Evolutionary conservation across 2,113 vertebrate species (phyloP).

Genomic region (Istiophorus platypterus): DNA sequence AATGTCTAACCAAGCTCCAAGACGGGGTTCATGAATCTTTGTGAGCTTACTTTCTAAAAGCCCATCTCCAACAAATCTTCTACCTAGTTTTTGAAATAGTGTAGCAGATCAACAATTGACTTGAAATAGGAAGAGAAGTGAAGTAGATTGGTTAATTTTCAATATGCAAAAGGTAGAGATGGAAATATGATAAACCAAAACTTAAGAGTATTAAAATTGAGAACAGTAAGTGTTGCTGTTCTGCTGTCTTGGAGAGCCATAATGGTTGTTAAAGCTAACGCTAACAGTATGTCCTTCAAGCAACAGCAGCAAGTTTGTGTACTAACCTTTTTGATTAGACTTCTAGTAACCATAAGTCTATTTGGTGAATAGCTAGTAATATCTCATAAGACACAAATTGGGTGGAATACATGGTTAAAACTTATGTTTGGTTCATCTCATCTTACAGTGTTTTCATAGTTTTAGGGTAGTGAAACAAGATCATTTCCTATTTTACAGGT

Average conservation of each 20-base stretch:
- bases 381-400: background rate
- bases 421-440: background rate
- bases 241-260: background rate
- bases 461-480: slow-evolving; percentile 29
- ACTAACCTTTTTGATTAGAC: background rate
- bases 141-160: background rate
- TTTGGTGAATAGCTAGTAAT: background rate
- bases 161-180: background rate
- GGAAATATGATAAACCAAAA: background rate
- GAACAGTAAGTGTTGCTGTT: background rate
- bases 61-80: background rate
- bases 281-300: background rate
- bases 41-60: slow-evolving; percentile 14
- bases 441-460: background rate
- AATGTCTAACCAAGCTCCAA: background rate
- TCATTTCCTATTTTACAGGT: slow-evolving; percentile 46
- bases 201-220: background rate
- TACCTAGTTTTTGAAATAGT: background rate
- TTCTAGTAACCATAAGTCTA: background rate
- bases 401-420: background rate
- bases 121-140: background rate
- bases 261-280: background rate
- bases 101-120: slow-evolving; percentile 7
- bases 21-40: slow-evolving; percentile 11
- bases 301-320: background rate